Evolutionary conservation across 1,140 invertebrate genomes (phyloP), one percentile per base, ranked within the genome.

Genomic region (Sycobia sp.): DNA sequence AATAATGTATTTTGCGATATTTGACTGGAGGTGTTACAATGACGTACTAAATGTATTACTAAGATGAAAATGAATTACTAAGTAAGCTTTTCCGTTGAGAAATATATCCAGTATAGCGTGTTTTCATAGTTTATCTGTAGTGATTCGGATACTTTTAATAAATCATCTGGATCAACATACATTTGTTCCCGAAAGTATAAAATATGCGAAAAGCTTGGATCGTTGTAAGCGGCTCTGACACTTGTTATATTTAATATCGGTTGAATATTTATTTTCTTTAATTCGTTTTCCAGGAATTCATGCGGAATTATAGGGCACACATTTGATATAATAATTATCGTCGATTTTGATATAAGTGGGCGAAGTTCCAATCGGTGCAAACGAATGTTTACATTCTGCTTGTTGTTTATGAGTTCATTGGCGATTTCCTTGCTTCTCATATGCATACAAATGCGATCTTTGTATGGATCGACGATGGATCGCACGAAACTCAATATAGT

Each of bases 51-150:
- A n/a, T n/a, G n/a, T n/a, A n/a, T n/a, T n/a, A n/a, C n/a, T n/a
- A n/a, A n/a, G n/a, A n/a, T n/a, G n/a, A n/a, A n/a, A n/a, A n/a
- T n/a, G n/a, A n/a, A n/a, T n/a, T n/a, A n/a, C n/a, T n/a, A n/a
- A n/a, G n/a, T n/a, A n/a, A n/a, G n/a, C n/a, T n/a, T n/a, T n/a
- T n/a, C n/a, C n/a, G n/a, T n/a, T n/a, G n/a, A 51, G 14, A 18
- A n/a, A 51, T 65, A 65, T 1, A 65, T 65, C 49, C 49, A 65
- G n/a, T 65, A 58, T 11, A n/a, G 32, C 4, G 55, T 59, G 49
- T 46, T 34, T 36, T 59, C 47, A 27, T 53, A n/a, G n/a, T n/a
- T n/a, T n/a, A n/a, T n/a, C n/a, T n/a, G n/a, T n/a, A n/a, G n/a
- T n/a, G n/a, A n/a, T n/a, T 59, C 29, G 13, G 62, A 55, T 13